Evolutionary conservation across 2,113 vertebrate genomes (phyloP).

Genomic region (Cairina moschata): DNA sequence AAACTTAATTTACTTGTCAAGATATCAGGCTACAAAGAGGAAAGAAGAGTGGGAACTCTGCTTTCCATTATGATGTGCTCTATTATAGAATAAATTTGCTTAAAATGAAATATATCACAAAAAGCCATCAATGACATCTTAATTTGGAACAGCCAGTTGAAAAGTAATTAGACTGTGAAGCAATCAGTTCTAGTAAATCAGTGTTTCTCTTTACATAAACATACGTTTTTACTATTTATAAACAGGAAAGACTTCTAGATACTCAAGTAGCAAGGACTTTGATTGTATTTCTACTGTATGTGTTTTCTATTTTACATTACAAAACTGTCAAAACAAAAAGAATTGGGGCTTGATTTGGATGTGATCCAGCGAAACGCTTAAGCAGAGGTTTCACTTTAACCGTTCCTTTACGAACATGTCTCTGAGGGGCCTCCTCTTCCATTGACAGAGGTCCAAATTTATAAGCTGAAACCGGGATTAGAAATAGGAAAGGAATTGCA

Average conservation of each 20-base stretch:
- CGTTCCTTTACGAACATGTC: rapidly evolving
- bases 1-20: constrained; percentile 98
- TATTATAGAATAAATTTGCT: constrained; percentile 87
- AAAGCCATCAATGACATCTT: constrained; percentile 88
- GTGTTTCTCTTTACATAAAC: constrained; percentile 82
- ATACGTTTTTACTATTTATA: constrained; percentile 76
- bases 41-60: constrained; percentile 81
- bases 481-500: not conserved
- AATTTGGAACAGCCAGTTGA: constrained; percentile 87
- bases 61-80: constrained; percentile 84
- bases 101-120: constrained; percentile 87
- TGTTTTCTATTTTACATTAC: constrained; percentile 71
- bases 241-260: constrained; percentile 71
- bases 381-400: not conserved
- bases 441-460: not conserved
- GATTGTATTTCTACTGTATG: constrained; percentile 70
- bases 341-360: constrained; percentile 24
- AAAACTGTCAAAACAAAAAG: constrained; percentile 74
- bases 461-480: not conserved
- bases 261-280: constrained; percentile 64
- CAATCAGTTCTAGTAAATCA: constrained; percentile 86
- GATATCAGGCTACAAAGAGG: constrained; percentile 87
- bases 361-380: not conserved
- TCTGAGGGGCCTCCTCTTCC: constrained; percentile 10
- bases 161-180: constrained; percentile 85